A percentile compares a stretch with the other conserved stretches of the same genome.
phyloP scores from a whole-genome alignment of 1,140 invertebrate species.

The Eupristina koningsbergeri region DNA sequence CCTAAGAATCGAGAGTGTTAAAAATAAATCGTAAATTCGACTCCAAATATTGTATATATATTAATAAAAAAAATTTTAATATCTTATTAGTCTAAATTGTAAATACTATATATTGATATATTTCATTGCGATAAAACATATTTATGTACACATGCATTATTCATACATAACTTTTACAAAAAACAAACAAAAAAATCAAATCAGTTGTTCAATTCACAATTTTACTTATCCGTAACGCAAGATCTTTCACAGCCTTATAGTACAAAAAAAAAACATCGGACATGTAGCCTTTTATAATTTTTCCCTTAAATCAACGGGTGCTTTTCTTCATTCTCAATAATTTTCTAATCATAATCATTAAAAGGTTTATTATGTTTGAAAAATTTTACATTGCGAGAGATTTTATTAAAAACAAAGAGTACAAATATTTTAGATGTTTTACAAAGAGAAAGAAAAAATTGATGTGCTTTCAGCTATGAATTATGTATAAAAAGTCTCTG shows the following conservation, averaged over 20 bases:
- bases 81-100: constrained; percentile 28
- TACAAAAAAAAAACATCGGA: constrained; percentile 35
- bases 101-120: constrained; percentile 30
- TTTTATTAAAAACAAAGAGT: neutral
- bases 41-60: constrained; percentile 10
- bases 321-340: neutral
- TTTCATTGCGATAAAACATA: constrained; percentile 35
- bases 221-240: neutral
- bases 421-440: neutral
- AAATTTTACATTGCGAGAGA: neutral
- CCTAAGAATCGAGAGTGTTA: constrained; percentile 9
- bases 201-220: constrained; percentile 12
- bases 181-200: neutral
- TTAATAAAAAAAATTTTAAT: constrained; percentile 30
- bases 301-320: constrained; percentile 3
- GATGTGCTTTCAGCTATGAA: neutral
- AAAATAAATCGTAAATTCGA: constrained; percentile 16
- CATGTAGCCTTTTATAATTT: neutral
- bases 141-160: constrained; percentile 28
- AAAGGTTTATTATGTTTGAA: neutral
- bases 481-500: constrained; percentile 16
- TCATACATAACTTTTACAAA: neutral
- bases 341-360: neutral
- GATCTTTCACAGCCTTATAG: constrained; percentile 48
- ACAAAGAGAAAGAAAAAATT: neutral